These are phyloP conservation scores for Genyomyrus donnyi DNA, from an alignment of 2,113 vertebrate genomes.

Conservation along the genomic window DNA sequence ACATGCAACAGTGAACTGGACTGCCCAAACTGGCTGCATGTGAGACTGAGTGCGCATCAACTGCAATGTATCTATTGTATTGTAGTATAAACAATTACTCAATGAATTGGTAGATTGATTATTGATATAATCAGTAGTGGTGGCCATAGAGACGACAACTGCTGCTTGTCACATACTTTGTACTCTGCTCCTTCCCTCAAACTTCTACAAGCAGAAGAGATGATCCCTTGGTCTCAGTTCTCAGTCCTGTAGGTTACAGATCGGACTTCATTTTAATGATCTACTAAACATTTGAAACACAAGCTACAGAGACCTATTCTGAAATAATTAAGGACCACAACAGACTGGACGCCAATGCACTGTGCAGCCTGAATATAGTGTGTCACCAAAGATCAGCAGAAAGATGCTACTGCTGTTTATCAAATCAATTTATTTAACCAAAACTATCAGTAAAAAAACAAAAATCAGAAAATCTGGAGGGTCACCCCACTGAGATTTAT, in stretches of 20 bases:
- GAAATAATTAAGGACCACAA: neutral
- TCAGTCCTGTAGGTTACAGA: neutral
- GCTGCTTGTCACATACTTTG: neutral
- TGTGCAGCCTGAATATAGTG: neutral
- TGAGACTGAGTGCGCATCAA: neutral
- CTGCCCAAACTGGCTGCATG: neutral
- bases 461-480: neutral
- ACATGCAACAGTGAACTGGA: neutral
- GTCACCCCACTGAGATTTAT: neutral
- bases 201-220: neutral
- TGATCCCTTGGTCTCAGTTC: neutral
- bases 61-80: neutral
- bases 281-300: neutral
- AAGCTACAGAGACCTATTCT: neutral
- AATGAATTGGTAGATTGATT: neutral
- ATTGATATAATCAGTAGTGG: neutral
- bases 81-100: neutral
- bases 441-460: neutral
- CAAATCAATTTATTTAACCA: neutral
- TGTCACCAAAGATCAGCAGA: neutral
- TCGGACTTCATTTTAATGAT: neutral
- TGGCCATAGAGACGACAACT: neutral
- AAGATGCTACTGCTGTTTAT: neutral
- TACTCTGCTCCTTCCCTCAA: neutral
- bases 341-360: neutral